phyloP scores from a whole-genome alignment of 30 jellyfish, hydroid and myxozoan species.

The Haliclystus octoradiatus region DNA sequence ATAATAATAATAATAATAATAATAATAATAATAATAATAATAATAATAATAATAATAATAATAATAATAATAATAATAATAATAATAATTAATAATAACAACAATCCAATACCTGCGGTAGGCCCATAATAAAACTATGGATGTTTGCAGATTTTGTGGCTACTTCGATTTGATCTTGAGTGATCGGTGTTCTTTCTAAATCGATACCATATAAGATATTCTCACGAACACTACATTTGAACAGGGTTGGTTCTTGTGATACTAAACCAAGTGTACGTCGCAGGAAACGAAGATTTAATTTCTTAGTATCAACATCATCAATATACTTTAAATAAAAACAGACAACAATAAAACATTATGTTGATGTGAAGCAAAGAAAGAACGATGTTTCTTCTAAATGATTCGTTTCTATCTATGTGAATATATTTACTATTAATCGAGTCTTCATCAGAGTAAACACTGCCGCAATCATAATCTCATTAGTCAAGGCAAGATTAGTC shows the following conservation, averaged over 20 bases:
- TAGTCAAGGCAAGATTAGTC: too few species aligned
- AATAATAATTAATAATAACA: too few species aligned
- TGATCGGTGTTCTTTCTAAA: conserved; percentile 5
- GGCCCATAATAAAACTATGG: conserved; percentile 26
- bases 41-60: too few species aligned
- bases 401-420: too few species aligned
- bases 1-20: too few species aligned
- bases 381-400: too few species aligned
- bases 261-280: conserved; percentile 59
- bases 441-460: too few species aligned
- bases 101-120: conserved; percentile 32
- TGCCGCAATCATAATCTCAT: too few species aligned
- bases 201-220: conserved; percentile 38
- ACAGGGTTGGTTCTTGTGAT: conserved; percentile 63
- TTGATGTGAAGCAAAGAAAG: too few species aligned
- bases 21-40: not conserved
- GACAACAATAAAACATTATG: not conserved
- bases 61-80: too few species aligned
- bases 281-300: conserved; percentile 28
- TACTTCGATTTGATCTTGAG: conserved; percentile 33
- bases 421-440: too few species aligned
- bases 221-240: conserved; percentile 40
- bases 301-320: conserved; percentile 31
- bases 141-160: conserved; percentile 66
- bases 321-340: not conserved